Base-by-base conservation (phyloP, 2,888 invertebrate genomes). In the Tuta absoluta region DNA sequence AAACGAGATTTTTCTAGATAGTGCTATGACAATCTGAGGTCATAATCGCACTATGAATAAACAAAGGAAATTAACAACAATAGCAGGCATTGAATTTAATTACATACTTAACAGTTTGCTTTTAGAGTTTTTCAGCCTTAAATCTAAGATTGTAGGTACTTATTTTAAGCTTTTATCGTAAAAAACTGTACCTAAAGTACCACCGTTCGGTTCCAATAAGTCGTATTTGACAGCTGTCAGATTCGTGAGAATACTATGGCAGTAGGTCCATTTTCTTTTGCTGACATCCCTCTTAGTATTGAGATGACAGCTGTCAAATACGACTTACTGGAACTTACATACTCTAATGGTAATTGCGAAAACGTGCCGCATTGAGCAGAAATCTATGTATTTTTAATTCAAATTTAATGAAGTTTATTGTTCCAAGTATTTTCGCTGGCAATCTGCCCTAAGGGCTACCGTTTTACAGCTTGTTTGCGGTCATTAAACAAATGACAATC, bases 1-100 rank as follows among this genome's bases (percentile, higher is more conserved):
- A 61, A 61, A 61, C 23, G 61, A 61, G 48, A 61, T 49, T 61
- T 61, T 61, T 61, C 49, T 48, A 19, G 45, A 60, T 60, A 60
- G 17, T 17, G 8, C 49, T 48, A 28, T 21, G 24, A 49, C 51
- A 62, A 62, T 62, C 62, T 24, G 53, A 53, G 62, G 62, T 62
- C 62, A 62, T 62, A 62, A 62, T 62, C 53, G 21, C n/a, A 14
- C 53, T 23, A 23, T 62, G 62, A 53, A 53, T 51, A 62, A 53
- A 62, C 62, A 62, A 62, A 62, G 62, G 53, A 49, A 61, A 51
- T 62, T 8, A 53, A 12, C 51, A 23, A 62, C 53, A 62, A 62
- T 62, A 24, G 53, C 41, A 24, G 53, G 51, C 37, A 62, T 62
- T 62, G 62, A 51, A 45, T 62, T 62, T 53, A 53, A 62, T 53